Conservation (phyloP, 2,888 invertebrate genomes). For the Lymantria dispar region DNA sequence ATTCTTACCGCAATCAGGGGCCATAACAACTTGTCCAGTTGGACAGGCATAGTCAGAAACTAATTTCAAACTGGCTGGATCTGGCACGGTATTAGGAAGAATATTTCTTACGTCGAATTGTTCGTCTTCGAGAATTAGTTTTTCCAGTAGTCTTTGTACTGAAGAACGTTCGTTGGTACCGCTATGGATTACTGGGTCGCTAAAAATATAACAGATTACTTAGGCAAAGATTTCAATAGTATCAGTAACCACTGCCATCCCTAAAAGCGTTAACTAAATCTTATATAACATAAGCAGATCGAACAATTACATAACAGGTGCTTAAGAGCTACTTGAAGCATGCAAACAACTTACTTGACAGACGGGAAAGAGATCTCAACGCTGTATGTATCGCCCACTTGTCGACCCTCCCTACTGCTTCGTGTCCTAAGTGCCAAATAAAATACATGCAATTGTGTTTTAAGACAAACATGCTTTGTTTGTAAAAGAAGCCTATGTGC, state of each 20-base stretch:
- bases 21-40: constrained; percentile 95
- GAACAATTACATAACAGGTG: constrained; percentile 32
- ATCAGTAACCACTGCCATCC: background rate
- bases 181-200: constrained; percentile 94
- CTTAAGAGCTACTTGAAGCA: constrained; percentile 45
- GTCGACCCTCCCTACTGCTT: constrained; percentile 89
- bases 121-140: constrained; percentile 95
- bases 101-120: constrained; percentile 96
- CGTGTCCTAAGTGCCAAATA: constrained; percentile 85
- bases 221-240: background rate
- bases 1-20: constrained; percentile 93
- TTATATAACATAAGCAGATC: constrained; percentile 13
- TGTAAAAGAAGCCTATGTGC: constrained; percentile 38
- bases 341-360: constrained; percentile 89
- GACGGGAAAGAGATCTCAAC: constrained; percentile 96
- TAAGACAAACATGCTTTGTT: constrained; percentile 62
- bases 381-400: constrained; percentile 94
- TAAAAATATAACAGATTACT: constrained; percentile 54
- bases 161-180: constrained; percentile 93
- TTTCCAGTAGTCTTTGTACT: constrained; percentile 92
- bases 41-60: constrained; percentile 96
- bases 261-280: constrained; percentile 16
- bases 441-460: constrained; percentile 77
- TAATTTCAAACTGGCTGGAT: constrained; percentile 93
- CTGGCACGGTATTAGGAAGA: constrained; percentile 96